These are phyloP conservation scores for Etheostoma perlongum DNA, from an alignment of 2,797 vertebrate species.

Conservation along the genomic window DNA sequence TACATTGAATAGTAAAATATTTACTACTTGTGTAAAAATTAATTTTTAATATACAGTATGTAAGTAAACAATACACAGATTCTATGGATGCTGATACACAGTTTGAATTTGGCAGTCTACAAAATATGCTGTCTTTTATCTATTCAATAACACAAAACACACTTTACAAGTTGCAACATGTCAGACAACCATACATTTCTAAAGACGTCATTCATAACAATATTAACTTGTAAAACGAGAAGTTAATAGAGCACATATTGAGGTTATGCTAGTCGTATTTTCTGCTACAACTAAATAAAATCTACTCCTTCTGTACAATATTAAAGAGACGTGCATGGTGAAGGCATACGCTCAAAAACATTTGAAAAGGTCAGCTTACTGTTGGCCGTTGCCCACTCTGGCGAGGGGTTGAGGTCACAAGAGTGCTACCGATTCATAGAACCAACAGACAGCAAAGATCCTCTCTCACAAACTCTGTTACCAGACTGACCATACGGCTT, in stretches of 20 bases:
- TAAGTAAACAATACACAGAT: background rate
- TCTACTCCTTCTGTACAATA: conserved; percentile 27
- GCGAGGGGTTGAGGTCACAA: conserved; percentile 70
- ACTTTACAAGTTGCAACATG: conserved; percentile 12
- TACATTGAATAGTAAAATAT: conserved; percentile 22
- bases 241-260: background rate
- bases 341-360: conserved; percentile 50
- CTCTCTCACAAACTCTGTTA: conserved; percentile 11
- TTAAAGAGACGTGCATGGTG: conserved; percentile 44
- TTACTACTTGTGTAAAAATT: background rate
- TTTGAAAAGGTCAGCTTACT: conserved; percentile 69
- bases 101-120: background rate
- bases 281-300: conserved; percentile 26
- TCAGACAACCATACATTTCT: conserved; percentile 1
- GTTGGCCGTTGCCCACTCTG: conserved; percentile 55
- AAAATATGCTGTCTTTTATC: background rate
- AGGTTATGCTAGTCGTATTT: background rate
- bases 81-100: background rate
- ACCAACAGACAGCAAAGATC: conserved; percentile 40
- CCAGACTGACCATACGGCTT: background rate
- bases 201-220: conserved; percentile 9
- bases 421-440: conserved; percentile 55
- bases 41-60: background rate
- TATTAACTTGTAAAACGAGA: background rate
- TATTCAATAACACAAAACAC: background rate